phyloP scores from a whole-genome alignment of 1,140 invertebrate genomes.

The Trypoxylus dichotomus region DNA sequence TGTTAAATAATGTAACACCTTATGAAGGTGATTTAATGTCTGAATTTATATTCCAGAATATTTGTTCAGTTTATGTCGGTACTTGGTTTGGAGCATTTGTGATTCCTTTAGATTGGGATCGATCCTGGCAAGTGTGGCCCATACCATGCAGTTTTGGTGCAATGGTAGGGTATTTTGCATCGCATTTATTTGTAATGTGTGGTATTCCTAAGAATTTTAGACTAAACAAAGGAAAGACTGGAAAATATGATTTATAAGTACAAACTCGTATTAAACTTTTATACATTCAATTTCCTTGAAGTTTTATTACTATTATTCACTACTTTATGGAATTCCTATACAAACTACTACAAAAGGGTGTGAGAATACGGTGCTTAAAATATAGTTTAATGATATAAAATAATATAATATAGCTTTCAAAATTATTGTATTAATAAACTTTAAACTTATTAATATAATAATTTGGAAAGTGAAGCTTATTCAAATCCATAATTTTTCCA shows the following conservation, averaged over 20 bases:
- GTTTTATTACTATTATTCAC: neutral
- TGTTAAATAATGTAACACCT: slow-evolving; percentile 58
- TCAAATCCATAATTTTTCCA: no score
- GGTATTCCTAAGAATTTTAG: slow-evolving; percentile 19
- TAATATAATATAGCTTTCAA: no score
- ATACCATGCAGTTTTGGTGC: slow-evolving; percentile 74
- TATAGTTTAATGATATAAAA: no score
- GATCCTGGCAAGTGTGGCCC: slow-evolving; percentile 85
- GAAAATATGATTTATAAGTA: slow-evolving; percentile 27
- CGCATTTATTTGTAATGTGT: slow-evolving; percentile 22
- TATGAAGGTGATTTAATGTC: slow-evolving; percentile 57
- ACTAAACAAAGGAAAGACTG: slow-evolving; percentile 32
- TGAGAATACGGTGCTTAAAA: no score
- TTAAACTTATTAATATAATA: no score
- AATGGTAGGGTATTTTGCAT: slow-evolving; percentile 62
- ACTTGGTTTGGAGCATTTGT: slow-evolving; percentile 85
- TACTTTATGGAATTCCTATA: no score
- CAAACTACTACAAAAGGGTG: no score
- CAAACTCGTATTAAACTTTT: no score
- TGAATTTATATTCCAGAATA: slow-evolving; percentile 62
- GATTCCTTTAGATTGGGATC: slow-evolving; percentile 91
- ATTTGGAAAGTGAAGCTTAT: no score
- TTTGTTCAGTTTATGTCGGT: slow-evolving; percentile 70
- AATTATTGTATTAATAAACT: no score
- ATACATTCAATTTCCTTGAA: neutral